Evolutionary conservation across 2,113 vertebrate genomes (phyloP).

Genomic region (Toxostoma redivivum): DNA sequence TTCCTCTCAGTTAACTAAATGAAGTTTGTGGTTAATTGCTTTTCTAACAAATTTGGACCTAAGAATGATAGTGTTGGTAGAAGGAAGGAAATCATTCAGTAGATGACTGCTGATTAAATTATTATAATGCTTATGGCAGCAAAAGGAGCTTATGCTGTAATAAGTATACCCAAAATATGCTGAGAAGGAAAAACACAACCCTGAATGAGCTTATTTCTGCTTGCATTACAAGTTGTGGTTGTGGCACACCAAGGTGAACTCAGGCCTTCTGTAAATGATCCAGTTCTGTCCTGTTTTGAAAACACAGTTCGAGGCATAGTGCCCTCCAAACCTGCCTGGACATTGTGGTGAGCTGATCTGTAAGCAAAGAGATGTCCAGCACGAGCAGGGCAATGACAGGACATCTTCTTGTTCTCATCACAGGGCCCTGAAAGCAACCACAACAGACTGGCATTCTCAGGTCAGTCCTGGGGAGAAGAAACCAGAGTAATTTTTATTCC

Average conservation of each 20-base stretch:
- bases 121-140: background rate
- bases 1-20: background rate
- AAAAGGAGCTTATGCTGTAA: background rate
- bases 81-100: slow-evolving; percentile 13
- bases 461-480: background rate
- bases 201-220: background rate
- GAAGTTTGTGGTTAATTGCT: background rate
- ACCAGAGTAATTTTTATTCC: background rate
- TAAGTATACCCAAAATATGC: background rate
- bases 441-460: background rate
- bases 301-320: background rate
- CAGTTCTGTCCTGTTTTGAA: background rate
- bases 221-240: background rate
- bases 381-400: rapidly evolving
- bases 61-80: background rate
- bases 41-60: background rate
- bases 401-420: background rate
- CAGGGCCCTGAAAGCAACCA: background rate
- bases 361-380: background rate
- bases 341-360: background rate
- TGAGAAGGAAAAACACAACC: background rate
- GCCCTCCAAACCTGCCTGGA: background rate
- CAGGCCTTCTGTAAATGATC: background rate
- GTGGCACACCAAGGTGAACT: background rate
- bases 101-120: background rate